Evolutionary conservation across 2,888 invertebrate species (phyloP), one percentile per base, ranked within the genome.

Genomic region (Ganaspis brasiliensis): DNA sequence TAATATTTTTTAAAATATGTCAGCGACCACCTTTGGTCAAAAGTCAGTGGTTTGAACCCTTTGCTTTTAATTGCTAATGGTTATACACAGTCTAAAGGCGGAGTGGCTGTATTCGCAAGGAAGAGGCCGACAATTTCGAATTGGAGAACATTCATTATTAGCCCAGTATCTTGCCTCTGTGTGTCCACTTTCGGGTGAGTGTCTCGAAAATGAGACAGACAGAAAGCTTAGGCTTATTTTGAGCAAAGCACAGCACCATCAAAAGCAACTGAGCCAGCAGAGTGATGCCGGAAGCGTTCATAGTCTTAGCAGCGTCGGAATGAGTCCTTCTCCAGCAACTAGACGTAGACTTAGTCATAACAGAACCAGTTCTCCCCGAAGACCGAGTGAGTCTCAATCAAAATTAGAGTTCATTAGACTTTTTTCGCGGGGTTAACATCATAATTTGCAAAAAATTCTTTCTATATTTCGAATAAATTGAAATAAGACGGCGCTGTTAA

Each of bases 91-190:
- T 90, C 93, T 98, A 83, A 96, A 97, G 92, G 98, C 98, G 0
- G 98, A 98, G 91, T 98, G 98, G 98, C 92, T 98, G 76, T 98
- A 98, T 92, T 98, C 98, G 81, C 98, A 98, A 93, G 98, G 98
- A 61, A 95, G 97, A 86, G 98, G 98, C 0, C 94, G 98, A 78
- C 96, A 97, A 90, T 98, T 96, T 92, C 95, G 96, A 75, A 92
- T 95, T 16, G 98, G 98, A 0, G 97, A 98, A 88, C 98, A 98
- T 85, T 92, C 94, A 14, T 95, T 95, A 77, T 92, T 98, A 59
- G 94, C 96, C 71, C 96, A 96, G 83, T 98, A 98, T 92, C 93
- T 98, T 67, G 95, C 96, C 1, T 94, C 95, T 19, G 96, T 96
- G 2, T 98, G 98, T 89, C 97, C 98, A 0, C 92, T 96, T 81